Evolutionary conservation across 2,888 invertebrate species (phyloP), one percentile per base, ranked within the genome.

Genomic region (Caenorhabditis virilis): DNA sequence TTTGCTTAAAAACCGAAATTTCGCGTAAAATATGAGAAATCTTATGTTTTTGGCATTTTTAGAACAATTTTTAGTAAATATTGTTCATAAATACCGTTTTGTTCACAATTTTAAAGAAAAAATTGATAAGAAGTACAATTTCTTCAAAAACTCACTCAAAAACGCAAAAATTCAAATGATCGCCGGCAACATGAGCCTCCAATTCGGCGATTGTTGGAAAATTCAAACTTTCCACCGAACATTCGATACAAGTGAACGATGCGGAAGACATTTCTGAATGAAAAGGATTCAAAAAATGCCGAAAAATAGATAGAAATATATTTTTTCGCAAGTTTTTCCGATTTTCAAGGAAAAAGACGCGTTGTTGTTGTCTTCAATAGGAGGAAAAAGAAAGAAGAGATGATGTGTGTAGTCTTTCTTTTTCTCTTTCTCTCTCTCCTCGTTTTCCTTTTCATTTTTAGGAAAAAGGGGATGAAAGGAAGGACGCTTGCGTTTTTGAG

Each of bases 141-240:
- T 13, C n/a, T 16, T 13, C 6, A 23, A 22, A 20, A 33, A 64
- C 71, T 65, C 11, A 71, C 71, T 72, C 72, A 27, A 69, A 72
- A 2, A 67, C 65, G 23, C 42, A 66, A 13, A 63, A 45, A n/a
- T 58, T 52, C 23, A 72, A 52, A 49, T 72, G 72, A 27, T 69
- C 63, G 15, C 49, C 39, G 11, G 68, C 58, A 25, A 72, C 63
- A 30, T 72, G 72, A 2, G 62, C 64, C 38, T 72, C 68, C 9
- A 72, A 38, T n/a, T 72, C 72, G 15, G 15, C 15, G 7, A 9
- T 5, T 20, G 18, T 42, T 20, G 2, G 15, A 23, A 42, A 42
- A 9, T 65, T 60, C 7, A 38, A 26, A n/a, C 60, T 61, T 25
- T 4, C 23, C 9, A 4, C 23, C 2, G 23, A 11, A 42, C 42